These are phyloP conservation scores for Alosa alosa DNA, from an alignment of 2,113 vertebrate species.

Conservation along the genomic window DNA sequence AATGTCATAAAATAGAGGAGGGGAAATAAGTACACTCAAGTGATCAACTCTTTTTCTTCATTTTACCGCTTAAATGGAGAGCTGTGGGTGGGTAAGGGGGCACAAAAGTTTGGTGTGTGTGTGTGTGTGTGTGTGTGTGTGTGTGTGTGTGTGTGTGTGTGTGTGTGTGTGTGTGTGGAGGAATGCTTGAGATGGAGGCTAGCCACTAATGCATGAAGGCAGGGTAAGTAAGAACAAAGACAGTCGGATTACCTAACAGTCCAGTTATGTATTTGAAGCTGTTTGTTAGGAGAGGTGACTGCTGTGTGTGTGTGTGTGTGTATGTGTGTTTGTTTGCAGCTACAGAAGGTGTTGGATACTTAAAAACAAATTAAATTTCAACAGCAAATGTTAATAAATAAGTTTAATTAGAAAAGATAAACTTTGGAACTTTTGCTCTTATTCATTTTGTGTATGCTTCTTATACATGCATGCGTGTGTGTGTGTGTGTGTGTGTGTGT, in stretches of 20 bases:
- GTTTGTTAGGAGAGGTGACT: constrained; percentile 81
- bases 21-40: background rate
- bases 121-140: constrained; percentile 19
- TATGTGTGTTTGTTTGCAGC: constrained; percentile 76
- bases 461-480: background rate
- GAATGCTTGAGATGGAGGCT: constrained; percentile 74
- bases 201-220: constrained; percentile 69
- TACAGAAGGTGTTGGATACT: constrained; percentile 69
- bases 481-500: constrained; percentile 5
- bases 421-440: no score
- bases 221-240: constrained; percentile 82
- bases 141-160: constrained; percentile 17
- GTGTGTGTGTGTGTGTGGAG: constrained; percentile 34
- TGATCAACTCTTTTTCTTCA: background rate
- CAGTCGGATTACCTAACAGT: constrained; percentile 84
- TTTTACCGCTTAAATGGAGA: background rate
- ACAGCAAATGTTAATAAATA: constrained; percentile 17
- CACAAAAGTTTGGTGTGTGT: constrained; percentile 20
- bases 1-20: background rate
- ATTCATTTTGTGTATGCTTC: constrained; percentile 30
- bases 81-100: background rate
- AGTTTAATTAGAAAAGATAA: no score
- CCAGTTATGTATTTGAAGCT: constrained; percentile 84
- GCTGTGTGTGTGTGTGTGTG: constrained; percentile 72
- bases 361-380: constrained; percentile 69